A percentile compares a stretch with the other conserved stretches of the same genome.
These are phyloP conservation scores for Burhinus bistriatus DNA, from an alignment of 2,113 vertebrate genomes.

Conservation along the genomic window DNA sequence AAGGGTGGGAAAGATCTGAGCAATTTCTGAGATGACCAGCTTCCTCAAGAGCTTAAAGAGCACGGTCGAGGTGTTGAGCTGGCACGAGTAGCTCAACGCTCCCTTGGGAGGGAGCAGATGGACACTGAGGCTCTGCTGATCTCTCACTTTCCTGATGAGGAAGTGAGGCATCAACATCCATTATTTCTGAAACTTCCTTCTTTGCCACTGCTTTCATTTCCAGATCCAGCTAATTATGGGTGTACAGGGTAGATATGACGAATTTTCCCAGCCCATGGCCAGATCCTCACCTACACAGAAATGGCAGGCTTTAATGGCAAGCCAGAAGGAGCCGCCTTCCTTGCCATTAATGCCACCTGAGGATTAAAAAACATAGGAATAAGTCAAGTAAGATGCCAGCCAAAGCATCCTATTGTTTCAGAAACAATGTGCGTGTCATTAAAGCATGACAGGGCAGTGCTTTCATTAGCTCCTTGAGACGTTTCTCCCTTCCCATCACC, in stretches of 20 bases:
- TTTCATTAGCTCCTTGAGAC: not conserved
- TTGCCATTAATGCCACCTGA: not conserved
- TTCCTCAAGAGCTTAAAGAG: not conserved
- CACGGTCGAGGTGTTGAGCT: not conserved
- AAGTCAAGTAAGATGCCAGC: not conserved
- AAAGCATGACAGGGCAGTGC: not conserved
- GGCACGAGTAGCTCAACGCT: not conserved
- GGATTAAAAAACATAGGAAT: not conserved
- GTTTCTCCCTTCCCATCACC: not conserved
- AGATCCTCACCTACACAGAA: not conserved
- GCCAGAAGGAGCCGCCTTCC: not conserved
- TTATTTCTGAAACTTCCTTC: not conserved
- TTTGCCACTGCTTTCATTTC: not conserved
- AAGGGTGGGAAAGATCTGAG: not conserved
- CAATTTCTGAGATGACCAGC: not conserved
- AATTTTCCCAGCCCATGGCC: not conserved
- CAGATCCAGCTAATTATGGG: not conserved
- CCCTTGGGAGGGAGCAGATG: not conserved
- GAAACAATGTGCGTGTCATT: not conserved
- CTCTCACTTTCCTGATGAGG: not conserved
- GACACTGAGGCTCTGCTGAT: not conserved
- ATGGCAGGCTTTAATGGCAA: not conserved
- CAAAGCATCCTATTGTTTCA: slow-evolving; percentile 5
- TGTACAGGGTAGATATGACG: not conserved
- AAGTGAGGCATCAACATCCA: not conserved